A percentile compares a stretch with the other conserved stretches of the same genome.
phyloP scores from a whole-genome alignment of 2,113 vertebrate species.

The Bostrychus sinensis region DNA sequence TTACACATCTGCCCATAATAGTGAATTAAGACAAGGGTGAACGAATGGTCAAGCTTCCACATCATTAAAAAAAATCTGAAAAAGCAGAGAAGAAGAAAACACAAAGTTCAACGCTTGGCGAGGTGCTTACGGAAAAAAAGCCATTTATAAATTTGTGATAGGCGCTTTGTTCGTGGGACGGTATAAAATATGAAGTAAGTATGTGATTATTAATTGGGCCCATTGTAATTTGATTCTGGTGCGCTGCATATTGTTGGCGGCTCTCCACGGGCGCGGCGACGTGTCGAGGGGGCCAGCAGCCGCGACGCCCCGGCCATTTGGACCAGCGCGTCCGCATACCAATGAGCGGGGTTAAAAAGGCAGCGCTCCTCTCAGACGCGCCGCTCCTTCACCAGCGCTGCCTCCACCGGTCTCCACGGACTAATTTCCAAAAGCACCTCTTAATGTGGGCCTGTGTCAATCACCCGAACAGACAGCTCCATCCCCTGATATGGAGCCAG shows the following conservation, averaged over 20 bases:
- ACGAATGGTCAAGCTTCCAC: slow-evolving; percentile 64
- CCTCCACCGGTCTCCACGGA: slow-evolving; percentile 98
- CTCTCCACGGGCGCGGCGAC: slow-evolving; percentile 97
- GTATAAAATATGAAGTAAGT: slow-evolving; percentile 99
- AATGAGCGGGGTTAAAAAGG: slow-evolving; percentile 99
- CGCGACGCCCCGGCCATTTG: slow-evolving; percentile 98
- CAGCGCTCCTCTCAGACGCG: slow-evolving; percentile 97
- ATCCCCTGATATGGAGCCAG: slow-evolving; percentile 99
- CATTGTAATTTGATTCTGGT: slow-evolving; percentile 98
- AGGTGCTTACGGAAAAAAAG: slow-evolving; percentile 31
- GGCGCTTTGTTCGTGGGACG: slow-evolving; percentile 71
- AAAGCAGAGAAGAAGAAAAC: slow-evolving; percentile 51
- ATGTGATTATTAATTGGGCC: slow-evolving; percentile 99
- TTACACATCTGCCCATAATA: slow-evolving; percentile 66
- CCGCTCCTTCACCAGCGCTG: slow-evolving; percentile 95
- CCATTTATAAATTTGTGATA: slow-evolving; percentile 52
- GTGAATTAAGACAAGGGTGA: slow-evolving; percentile 69
- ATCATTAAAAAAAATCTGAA: slow-evolving; percentile 72
- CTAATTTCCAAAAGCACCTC: slow-evolving; percentile 99
- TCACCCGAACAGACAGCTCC: slow-evolving; percentile 99
- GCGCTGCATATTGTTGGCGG: slow-evolving; percentile 94
- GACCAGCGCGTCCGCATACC: slow-evolving; percentile 98
- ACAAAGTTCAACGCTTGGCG: slow-evolving; percentile 69
- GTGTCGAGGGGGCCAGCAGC: slow-evolving; percentile 93
- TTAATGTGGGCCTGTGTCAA: slow-evolving; percentile 99